Percentiles rank a stretch among this genome's conserved stretches.
These are phyloP conservation scores for Labeo catla DNA, from an alignment of 2,113 vertebrate genomes.

Conservation along the genomic window DNA sequence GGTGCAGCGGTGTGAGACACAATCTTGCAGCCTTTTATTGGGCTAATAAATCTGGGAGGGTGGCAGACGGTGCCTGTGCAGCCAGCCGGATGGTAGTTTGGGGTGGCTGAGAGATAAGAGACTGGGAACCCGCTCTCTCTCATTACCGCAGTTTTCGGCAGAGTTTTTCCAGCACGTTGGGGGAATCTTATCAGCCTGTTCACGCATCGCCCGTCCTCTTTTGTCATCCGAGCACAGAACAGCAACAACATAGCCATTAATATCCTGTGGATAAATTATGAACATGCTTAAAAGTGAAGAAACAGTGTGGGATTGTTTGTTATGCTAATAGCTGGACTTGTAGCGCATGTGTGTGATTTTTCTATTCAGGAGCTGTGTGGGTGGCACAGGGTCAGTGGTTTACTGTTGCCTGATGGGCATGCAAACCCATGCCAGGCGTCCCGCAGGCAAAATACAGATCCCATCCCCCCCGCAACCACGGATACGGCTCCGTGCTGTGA, in stretches of 20 bases:
- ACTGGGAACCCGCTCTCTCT: constrained; percentile 34
- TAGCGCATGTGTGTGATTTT: constrained; percentile 33
- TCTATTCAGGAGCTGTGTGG: constrained; percentile 35
- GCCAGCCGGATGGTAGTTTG: constrained; percentile 46
- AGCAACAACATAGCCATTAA: constrained; percentile 52
- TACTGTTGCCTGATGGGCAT: constrained; percentile 34
- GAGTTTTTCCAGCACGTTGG: constrained; percentile 23
- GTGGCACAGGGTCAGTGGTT: constrained; percentile 23
- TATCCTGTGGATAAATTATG: constrained; percentile 57
- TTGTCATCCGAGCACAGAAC: constrained; percentile 49
- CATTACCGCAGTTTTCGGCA: constrained; percentile 49
- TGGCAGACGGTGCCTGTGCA: constrained; percentile 33
- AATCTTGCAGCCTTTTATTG: constrained; percentile 56
- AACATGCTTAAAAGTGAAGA: constrained; percentile 39
- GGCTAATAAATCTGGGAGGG: constrained; percentile 59
- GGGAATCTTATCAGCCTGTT: constrained; percentile 51
- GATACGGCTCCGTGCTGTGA: not conserved
- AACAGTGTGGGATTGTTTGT: constrained; percentile 39
- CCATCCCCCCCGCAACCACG: not conserved
- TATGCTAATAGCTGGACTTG: constrained; percentile 45
- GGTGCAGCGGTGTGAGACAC: constrained; percentile 42
- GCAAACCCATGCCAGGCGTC: constrained; percentile 24
- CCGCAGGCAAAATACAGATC: not conserved
- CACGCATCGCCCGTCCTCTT: constrained; percentile 20
- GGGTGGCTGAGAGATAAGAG: constrained; percentile 50